A percentile compares a stretch with the other conserved stretches of the same genome.
These are phyloP conservation scores for Aurelia coerulea DNA, from an alignment of 30 jellyfish, hydroid and myxozoan genomes.

Conservation along the genomic window DNA sequence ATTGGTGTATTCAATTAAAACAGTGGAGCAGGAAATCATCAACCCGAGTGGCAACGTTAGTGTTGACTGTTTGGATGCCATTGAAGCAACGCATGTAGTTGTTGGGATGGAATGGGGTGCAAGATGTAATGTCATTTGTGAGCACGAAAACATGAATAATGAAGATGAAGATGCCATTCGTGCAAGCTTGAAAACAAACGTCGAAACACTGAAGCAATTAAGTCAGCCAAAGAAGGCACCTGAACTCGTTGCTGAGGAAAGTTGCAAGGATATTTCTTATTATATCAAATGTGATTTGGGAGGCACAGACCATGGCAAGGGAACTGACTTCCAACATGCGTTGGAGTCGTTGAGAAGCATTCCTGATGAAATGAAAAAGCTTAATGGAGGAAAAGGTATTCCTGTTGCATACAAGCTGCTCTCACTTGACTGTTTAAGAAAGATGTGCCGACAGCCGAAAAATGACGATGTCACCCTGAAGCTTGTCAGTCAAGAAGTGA, in stretches of 20 bases:
- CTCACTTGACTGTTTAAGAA: constrained; percentile 32
- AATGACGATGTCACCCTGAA: not conserved
- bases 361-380: constrained; percentile 39
- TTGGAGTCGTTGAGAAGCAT: constrained; percentile 21
- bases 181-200: constrained; percentile 37
- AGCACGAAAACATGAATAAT: constrained; percentile 4
- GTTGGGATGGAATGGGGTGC: constrained; percentile 84
- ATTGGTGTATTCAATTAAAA: constrained; percentile 38
- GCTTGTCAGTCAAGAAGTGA: constrained; percentile 31
- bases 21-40: constrained; percentile 52
- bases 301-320: constrained; percentile 33
- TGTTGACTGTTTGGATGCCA: constrained; percentile 6
- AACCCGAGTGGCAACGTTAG: constrained; percentile 31
- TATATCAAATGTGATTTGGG: constrained; percentile 54
- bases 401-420: constrained; percentile 44
- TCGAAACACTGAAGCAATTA: constrained; percentile 29
- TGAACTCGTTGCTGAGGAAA: constrained; percentile 11
- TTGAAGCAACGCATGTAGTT: constrained; percentile 68
- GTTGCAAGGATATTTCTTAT: constrained; percentile 25
- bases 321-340: constrained; percentile 48
- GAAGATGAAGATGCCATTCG: constrained; percentile 37
- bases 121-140: constrained; percentile 57
- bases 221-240: constrained; percentile 37
- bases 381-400: constrained; percentile 62
- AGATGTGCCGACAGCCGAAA: constrained; percentile 42